A percentile compares a stretch with the other conserved stretches of the same genome.
Evolutionary conservation across 2,888 invertebrate genomes (phyloP).

Genomic region (Graphium colonna): DNA sequence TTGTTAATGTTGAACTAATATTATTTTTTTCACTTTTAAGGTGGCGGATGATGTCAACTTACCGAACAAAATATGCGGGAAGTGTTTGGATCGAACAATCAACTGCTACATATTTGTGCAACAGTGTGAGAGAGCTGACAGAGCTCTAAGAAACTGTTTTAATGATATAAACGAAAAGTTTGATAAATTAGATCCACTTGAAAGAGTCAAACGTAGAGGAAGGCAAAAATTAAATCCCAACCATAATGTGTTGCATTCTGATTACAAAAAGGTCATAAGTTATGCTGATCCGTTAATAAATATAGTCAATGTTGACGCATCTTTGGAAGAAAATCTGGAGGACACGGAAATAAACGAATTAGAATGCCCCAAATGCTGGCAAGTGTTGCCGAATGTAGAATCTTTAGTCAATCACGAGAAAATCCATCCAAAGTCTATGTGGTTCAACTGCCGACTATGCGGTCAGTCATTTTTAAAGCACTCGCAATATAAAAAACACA

Average conservation of each 20-base stretch:
- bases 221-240: slow-evolving; percentile 59
- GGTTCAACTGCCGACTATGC: slow-evolving; percentile 60
- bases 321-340: slow-evolving; percentile 28
- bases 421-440: slow-evolving; percentile 62
- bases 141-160: slow-evolving; percentile 62
- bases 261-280: slow-evolving; percentile 54
- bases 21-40: slow-evolving; percentile 41
- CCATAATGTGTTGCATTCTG: slow-evolving; percentile 46
- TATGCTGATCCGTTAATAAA: slow-evolving; percentile 64
- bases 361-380: slow-evolving; percentile 64
- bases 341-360: slow-evolving; percentile 41
- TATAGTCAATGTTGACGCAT: slow-evolving; percentile 46
- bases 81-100: slow-evolving; percentile 53
- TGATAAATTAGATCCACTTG: slow-evolving; percentile 60
- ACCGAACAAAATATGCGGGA: slow-evolving; percentile 60
- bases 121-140: slow-evolving; percentile 59
- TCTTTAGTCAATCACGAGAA: slow-evolving; percentile 56
- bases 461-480: slow-evolving; percentile 60
- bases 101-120: slow-evolving; percentile 61
- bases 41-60: slow-evolving; percentile 48
- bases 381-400: slow-evolving; percentile 50
- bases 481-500: slow-evolving; percentile 48
- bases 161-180: slow-evolving; percentile 62
- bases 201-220: slow-evolving; percentile 52
- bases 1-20: too few species aligned